Conservation (phyloP, 2,888 invertebrate species). For the Ectemnius lituratus region DNA sequence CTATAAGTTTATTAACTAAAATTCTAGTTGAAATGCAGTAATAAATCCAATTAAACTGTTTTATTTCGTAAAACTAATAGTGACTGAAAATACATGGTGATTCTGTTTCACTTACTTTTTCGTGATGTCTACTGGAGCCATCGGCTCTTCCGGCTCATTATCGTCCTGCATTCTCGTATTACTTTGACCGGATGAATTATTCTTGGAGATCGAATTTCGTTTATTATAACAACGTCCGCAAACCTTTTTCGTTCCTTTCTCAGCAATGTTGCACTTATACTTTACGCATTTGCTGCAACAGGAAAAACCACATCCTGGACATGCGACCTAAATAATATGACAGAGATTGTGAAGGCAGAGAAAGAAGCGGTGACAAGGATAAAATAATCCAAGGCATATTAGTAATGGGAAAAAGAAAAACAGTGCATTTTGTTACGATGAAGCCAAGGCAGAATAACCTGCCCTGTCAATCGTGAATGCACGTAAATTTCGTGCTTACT, state of each 20-base stretch:
- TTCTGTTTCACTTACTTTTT: conserved; percentile 55
- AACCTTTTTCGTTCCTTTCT: conserved; percentile 83
- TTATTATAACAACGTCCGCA: conserved; percentile 81
- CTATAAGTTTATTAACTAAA: neutral
- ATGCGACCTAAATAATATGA: conserved; percentile 84
- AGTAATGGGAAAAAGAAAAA: conserved; percentile 14
- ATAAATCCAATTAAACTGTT: no score
- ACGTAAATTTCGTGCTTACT: conserved; percentile 77
- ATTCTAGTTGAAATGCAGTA: neutral
- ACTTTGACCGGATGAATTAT: conserved; percentile 40
- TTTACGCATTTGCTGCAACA: conserved; percentile 90
- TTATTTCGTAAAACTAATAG: no score
- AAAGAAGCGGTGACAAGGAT: conserved; percentile 2
- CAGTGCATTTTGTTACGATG: neutral
- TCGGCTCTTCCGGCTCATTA: conserved; percentile 35
- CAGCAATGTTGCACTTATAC: conserved; percentile 84
- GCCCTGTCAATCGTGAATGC: conserved; percentile 7
- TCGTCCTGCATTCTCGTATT: conserved; percentile 37
- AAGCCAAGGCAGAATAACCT: conserved; percentile 22
- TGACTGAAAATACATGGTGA: no score
- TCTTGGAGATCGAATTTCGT: conserved; percentile 54
- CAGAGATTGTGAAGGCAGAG: conserved; percentile 7
- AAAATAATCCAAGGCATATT: neutral
- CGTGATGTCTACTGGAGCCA: conserved; percentile 69
- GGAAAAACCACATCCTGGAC: conserved; percentile 90